Percentiles rank a stretch among this genome's conserved stretches.
Evolutionary conservation across 1,140 invertebrate species (phyloP).

Genomic region (Lepidotrigona ventralis): DNA sequence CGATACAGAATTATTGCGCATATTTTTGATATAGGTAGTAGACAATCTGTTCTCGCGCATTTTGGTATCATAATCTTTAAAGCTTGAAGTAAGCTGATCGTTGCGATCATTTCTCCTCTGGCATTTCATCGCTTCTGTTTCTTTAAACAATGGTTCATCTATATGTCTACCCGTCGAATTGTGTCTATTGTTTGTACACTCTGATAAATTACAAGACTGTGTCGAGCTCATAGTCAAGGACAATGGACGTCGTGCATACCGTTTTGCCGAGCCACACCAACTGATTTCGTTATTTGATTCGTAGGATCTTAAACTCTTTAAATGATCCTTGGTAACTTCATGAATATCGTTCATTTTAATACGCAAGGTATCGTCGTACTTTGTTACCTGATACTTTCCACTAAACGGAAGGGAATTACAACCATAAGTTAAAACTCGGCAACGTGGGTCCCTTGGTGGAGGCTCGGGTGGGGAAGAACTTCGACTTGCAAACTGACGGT

Average conservation of each 20-base stretch:
- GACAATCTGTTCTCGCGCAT: conserved; percentile 15
- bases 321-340: conserved; percentile 17
- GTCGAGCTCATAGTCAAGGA: conserved; percentile 44
- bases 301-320: conserved; percentile 38
- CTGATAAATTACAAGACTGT: conserved; percentile 39
- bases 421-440: conserved; percentile 71
- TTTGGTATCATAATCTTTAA: conserved; percentile 13
- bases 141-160: conserved; percentile 28
- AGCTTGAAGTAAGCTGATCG: conserved; percentile 49
- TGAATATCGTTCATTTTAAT: conserved; percentile 14
- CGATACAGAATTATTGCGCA: conserved; percentile 21
- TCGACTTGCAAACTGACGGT: conserved; percentile 8
- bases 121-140: conserved; percentile 56
- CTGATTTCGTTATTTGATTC: conserved; percentile 52
- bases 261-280: conserved; percentile 8
- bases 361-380: conserved; percentile 21
- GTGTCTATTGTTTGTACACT: conserved; percentile 50
- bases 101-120: conserved; percentile 53
- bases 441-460: conserved; percentile 86
- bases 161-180: conserved; percentile 49
- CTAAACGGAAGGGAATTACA: conserved; percentile 77
- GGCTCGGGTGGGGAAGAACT: conserved; percentile 82
- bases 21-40: conserved; percentile 40
- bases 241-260: conserved; percentile 54
- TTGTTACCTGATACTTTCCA: conserved; percentile 73